phyloP scores from a whole-genome alignment of 2,888 invertebrate species.

The Synanthedon myopaeformis region DNA sequence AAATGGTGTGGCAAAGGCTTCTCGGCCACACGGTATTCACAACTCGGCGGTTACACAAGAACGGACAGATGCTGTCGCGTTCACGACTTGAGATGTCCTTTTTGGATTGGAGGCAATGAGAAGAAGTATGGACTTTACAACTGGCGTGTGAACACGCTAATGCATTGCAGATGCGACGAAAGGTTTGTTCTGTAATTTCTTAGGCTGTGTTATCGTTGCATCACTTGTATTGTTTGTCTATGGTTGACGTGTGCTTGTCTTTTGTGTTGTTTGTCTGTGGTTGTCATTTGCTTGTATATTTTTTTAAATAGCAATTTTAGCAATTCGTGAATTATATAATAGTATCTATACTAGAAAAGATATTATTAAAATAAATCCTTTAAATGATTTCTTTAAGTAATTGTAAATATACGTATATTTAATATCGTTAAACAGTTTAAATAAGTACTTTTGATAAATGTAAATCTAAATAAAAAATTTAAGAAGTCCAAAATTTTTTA shows the following conservation, averaged over 20 bases:
- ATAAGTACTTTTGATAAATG: too few relatives aligned
- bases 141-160: conserved; percentile 89
- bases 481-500: too few relatives aligned
- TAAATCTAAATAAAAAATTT: too few relatives aligned
- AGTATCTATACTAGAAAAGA: too few relatives aligned
- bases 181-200: conserved; percentile 69
- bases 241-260: conserved; percentile 1
- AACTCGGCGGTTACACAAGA: conserved; percentile 84
- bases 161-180: conserved; percentile 93
- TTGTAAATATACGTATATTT: too few relatives aligned
- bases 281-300: conserved; percentile 2
- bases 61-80: conserved; percentile 90
- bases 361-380: too few relatives aligned
- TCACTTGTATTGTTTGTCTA: conserved; percentile 5
- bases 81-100: conserved; percentile 88
- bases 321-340: too few relatives aligned
- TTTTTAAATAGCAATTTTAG: neutral
- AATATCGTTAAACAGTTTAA: too few relatives aligned
- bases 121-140: conserved; percentile 89
- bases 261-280: conserved; percentile 3
- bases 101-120: conserved; percentile 86
- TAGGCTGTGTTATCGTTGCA: conserved; percentile 18
- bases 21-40: conserved; percentile 82
- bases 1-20: conserved; percentile 95
- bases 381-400: neutral